These are phyloP conservation scores for Hypotaenidia okinawae DNA, from an alignment of 2,797 vertebrate species.

Conservation along the genomic window DNA sequence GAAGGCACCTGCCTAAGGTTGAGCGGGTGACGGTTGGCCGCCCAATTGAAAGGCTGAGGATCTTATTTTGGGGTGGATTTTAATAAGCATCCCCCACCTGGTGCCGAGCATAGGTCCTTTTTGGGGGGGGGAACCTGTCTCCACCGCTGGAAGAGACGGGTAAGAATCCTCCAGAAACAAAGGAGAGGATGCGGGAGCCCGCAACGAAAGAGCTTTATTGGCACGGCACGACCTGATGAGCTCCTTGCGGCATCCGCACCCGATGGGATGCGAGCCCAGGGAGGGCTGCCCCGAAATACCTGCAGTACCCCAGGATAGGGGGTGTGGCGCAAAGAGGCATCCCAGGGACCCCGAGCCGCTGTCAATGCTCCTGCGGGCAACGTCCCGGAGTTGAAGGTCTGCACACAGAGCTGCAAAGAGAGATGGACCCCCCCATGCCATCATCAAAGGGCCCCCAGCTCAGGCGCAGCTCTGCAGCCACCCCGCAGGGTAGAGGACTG, in stretches of 20 bases:
- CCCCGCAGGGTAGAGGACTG: neutral
- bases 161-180: slow-evolving; percentile 23
- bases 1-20: rapidly evolving
- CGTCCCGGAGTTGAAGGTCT: neutral
- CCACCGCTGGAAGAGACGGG: neutral
- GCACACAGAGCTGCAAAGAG: neutral
- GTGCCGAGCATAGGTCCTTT: neutral
- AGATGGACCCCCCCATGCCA: neutral
- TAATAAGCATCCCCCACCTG: neutral
- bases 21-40: neutral
- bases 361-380: neutral
- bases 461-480: neutral
- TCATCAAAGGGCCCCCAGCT: neutral
- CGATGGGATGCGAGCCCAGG: neutral
- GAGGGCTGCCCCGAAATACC: slow-evolving; percentile 28
- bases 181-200: slow-evolving; percentile 61
- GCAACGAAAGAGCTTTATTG: slow-evolving; percentile 66
- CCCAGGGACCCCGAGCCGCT: neutral
- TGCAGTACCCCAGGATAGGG: neutral
- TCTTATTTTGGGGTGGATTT: neutral
- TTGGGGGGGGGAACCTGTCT: neutral
- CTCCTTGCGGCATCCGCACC: neutral
- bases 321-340: neutral
- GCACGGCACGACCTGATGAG: neutral
- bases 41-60: neutral